Conservation (phyloP, 2,888 invertebrate genomes). For the Villa cingulata region DNA sequence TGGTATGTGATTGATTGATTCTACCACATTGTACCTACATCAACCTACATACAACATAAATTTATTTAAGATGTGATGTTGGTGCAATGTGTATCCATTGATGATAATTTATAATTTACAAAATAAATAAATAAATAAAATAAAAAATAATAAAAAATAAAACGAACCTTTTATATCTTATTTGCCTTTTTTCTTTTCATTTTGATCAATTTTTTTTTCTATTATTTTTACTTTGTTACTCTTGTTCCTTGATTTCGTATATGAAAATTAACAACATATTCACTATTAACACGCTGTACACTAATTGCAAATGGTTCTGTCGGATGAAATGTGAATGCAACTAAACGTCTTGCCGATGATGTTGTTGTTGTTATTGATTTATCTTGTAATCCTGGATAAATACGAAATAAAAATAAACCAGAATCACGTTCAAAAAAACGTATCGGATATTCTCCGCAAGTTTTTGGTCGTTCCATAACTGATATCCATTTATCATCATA, state of each 20-base stretch:
- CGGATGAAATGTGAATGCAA: conserved; percentile 93
- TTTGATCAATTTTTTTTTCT: background rate
- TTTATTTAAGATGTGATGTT: too few relatives aligned
- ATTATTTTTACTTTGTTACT: conserved; percentile 10
- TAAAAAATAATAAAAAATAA: too few relatives aligned
- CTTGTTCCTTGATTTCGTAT: conserved; percentile 47
- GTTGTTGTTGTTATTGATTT: conserved; percentile 37
- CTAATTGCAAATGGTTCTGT: conserved; percentile 92
- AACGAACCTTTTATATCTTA: too few relatives aligned
- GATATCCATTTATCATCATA: conserved; percentile 96
- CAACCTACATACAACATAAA: too few relatives aligned
- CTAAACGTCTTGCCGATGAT: conserved; percentile 47
- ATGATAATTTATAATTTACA: too few relatives aligned
- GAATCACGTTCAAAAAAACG: conserved; percentile 74
- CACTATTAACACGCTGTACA: conserved; percentile 81
- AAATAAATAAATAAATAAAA: too few relatives aligned
- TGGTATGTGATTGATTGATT: too few relatives aligned
- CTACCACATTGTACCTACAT: too few relatives aligned
- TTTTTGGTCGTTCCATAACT: conserved; percentile 87
- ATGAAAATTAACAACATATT: conserved; percentile 92
- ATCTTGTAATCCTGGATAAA: conserved; percentile 71
- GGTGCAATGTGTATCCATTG: too few relatives aligned
- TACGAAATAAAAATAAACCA: conserved; percentile 70
- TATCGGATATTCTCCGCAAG: conserved; percentile 84
- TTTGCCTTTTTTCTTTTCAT: too few relatives aligned